Evolutionary conservation across 2,113 vertebrate species (phyloP).

Genomic region (Halcyon malimbica): DNA sequence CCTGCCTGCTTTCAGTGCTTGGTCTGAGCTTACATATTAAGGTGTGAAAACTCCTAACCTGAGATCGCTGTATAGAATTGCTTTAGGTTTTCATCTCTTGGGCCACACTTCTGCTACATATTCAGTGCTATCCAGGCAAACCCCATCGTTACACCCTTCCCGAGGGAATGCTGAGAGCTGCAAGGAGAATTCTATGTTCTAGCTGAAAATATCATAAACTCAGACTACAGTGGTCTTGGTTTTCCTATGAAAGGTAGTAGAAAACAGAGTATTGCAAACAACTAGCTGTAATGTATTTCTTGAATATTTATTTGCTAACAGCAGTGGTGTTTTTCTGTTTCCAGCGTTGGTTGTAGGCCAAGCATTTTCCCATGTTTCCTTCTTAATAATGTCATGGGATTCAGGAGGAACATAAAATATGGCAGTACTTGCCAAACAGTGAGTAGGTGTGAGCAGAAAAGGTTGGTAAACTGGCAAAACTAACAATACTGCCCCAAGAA

Average conservation of each 20-base stretch:
- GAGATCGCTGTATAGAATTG: background rate
- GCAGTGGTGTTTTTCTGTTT: background rate
- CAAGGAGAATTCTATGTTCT: background rate
- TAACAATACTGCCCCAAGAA: accelerated
- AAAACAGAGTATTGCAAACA: background rate
- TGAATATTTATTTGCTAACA: background rate
- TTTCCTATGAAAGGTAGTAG: background rate
- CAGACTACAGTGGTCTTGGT: background rate
- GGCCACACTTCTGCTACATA: background rate
- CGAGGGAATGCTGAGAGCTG: background rate
- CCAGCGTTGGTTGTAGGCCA: background rate
- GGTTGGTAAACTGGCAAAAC: background rate
- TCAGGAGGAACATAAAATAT: background rate
- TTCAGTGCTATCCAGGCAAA: background rate
- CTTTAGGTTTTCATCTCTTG: background rate
- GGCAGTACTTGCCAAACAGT: background rate
- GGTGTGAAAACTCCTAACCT: background rate
- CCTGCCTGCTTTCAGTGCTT: background rate
- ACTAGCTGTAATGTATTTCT: background rate
- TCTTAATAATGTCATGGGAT: background rate
- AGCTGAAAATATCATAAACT: background rate
- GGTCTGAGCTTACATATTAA: background rate
- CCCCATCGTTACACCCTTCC: background rate
- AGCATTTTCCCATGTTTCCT: background rate
- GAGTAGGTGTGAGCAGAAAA: background rate